These are phyloP conservation scores for Lophotis ruficrista DNA, from an alignment of 2,113 vertebrate species.

Conservation along the genomic window DNA sequence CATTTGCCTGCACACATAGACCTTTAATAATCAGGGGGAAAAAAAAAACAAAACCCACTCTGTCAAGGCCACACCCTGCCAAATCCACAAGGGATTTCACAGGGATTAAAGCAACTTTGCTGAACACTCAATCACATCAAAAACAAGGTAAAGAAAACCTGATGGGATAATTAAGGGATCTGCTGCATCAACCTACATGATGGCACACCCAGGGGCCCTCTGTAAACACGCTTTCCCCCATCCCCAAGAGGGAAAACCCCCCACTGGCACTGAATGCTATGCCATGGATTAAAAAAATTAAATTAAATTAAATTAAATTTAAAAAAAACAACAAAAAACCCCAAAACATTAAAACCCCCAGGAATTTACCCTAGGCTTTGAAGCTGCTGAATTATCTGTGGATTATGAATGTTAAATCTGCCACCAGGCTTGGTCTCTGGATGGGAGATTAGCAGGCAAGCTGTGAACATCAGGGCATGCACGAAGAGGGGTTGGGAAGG, in stretches of 20 bases:
- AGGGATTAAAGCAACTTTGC: constrained; percentile 16
- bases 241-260: not conserved
- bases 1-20: rapidly evolving
- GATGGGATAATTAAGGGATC: constrained; percentile 34
- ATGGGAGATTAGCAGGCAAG: not conserved
- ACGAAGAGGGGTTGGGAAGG: not conserved
- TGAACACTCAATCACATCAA: not conserved
- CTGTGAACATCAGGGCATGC: not conserved
- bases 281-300: not conserved
- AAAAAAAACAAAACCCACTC: not conserved
- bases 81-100: constrained; percentile 3
- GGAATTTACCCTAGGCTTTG: not conserved
- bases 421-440: not conserved
- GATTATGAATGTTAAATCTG: not conserved
- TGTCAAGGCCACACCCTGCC: not conserved
- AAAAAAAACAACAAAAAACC: too few species aligned
- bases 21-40: not conserved
- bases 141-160: not conserved
- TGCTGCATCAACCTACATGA: not conserved
- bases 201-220: not conserved
- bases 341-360: not conserved
- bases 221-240: not conserved
- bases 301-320: too few species aligned
- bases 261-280: not conserved
- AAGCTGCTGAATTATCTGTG: not conserved